Percentiles rank a stretch among this genome's conserved stretches.
Conservation (phyloP, 2,888 invertebrate species). For the Ectropis crepuscularia region DNA sequence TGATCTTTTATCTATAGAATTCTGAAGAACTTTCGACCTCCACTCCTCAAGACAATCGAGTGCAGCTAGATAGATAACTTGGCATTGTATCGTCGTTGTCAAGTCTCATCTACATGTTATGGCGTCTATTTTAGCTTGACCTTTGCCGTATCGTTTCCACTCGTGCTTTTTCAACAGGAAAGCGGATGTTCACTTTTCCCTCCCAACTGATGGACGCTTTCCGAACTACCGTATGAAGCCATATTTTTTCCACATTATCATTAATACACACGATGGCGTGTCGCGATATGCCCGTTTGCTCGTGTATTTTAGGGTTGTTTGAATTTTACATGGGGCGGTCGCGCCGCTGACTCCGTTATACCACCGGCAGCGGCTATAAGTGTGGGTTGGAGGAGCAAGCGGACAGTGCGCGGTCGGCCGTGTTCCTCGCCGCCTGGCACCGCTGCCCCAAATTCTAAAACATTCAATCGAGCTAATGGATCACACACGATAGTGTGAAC, state of each 20-base stretch:
- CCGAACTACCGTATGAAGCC: slow-evolving; percentile 42
- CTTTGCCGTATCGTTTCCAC: slow-evolving; percentile 46
- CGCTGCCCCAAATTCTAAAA: slow-evolving; percentile 52
- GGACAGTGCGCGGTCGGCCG: slow-evolving; percentile 80
- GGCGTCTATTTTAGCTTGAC: slow-evolving; percentile 49
- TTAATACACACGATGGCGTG: slow-evolving; percentile 65
- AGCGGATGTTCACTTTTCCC: slow-evolving; percentile 38
- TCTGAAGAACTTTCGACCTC: slow-evolving; percentile 35
- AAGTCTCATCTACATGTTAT: slow-evolving; percentile 43
- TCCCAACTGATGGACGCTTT: slow-evolving; percentile 46
- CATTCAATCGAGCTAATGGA: slow-evolving; percentile 60
- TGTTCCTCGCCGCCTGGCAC: slow-evolving; percentile 75
- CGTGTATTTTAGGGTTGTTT: slow-evolving; percentile 69
- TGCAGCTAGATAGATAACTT: slow-evolving; percentile 23
- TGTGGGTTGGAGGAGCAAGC: slow-evolving; percentile 63
- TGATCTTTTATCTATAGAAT: slow-evolving; percentile 15
- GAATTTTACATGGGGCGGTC: slow-evolving; percentile 74
- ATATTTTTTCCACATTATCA: slow-evolving; percentile 57
- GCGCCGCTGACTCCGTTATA: slow-evolving; percentile 58
- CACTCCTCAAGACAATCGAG: slow-evolving; percentile 22
- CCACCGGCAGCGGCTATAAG: slow-evolving; percentile 67
- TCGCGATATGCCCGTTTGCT: slow-evolving; percentile 49
- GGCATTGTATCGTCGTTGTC: slow-evolving; percentile 36
- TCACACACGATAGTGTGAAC: slow-evolving; percentile 67
- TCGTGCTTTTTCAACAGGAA: slow-evolving; percentile 38